Conservation (phyloP, 1,140 invertebrate genomes). For the Arctopsyche grandis region DNA sequence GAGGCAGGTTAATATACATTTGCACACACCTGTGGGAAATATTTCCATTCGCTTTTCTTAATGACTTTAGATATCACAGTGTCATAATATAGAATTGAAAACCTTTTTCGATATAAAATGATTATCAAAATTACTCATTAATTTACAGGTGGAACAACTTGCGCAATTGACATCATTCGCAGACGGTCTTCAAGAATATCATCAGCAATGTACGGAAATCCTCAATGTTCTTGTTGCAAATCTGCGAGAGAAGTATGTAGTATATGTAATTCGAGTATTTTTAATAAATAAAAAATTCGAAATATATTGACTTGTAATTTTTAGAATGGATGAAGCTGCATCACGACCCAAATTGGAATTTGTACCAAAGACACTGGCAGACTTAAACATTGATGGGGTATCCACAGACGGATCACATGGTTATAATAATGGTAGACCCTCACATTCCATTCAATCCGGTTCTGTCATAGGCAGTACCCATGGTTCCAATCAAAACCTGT, state of each 20-base stretch:
- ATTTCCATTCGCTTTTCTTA: too few species aligned
- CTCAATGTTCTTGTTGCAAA: conserved; percentile 86
- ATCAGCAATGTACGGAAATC: conserved; percentile 94
- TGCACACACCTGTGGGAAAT: too few species aligned
- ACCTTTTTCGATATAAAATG: neutral
- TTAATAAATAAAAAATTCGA: too few species aligned
- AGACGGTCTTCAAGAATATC: conserved; percentile 94
- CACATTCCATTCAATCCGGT: conserved; percentile 6
- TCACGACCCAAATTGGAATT: conserved; percentile 90
- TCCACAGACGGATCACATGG: conserved; percentile 54
- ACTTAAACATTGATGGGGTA: conserved; percentile 83
- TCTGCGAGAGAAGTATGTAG: conserved; percentile 86
- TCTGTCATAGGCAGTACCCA: conserved; percentile 48
- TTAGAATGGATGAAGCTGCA: conserved; percentile 89
- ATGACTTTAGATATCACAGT: too few species aligned
- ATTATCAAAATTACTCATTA: neutral
- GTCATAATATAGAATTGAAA: neutral
- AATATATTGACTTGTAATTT: too few species aligned
- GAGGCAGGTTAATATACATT: too few species aligned
- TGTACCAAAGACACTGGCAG: conserved; percentile 90
- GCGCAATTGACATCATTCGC: conserved; percentile 95
- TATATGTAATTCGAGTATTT: too few species aligned
- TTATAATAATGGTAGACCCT: conserved; percentile 65
- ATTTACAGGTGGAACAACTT: conserved; percentile 91
- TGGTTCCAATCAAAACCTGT: conserved; percentile 63